Evolutionary conservation across 2,888 invertebrate genomes (phyloP).

Genomic region (Meghimatium bilineatum): DNA sequence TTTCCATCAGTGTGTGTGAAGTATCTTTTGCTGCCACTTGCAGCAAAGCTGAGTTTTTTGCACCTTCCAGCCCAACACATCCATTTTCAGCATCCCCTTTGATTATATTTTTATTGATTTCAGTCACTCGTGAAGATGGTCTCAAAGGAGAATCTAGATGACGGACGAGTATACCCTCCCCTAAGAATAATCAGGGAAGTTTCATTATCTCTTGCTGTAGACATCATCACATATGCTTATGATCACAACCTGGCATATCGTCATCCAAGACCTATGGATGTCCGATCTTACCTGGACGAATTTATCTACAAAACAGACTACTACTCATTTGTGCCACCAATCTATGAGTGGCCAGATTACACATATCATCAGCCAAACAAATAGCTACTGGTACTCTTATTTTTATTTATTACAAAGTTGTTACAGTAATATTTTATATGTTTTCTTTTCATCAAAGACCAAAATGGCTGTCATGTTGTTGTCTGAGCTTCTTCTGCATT

Average conservation of each 20-base stretch:
- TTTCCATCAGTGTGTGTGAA: no score
- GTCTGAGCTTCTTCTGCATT: no score
- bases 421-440: no score
- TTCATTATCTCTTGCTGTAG: constrained; percentile 89
- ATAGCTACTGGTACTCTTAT: no score
- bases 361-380: background rate
- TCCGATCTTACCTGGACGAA: constrained; percentile 76
- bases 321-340: constrained; percentile 75
- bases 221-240: constrained; percentile 89
- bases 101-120: no score
- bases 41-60: no score
- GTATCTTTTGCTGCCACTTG: no score
- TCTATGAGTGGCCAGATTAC: constrained; percentile 76
- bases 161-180: constrained; percentile 94
- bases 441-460: no score
- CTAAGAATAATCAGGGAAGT: constrained; percentile 88
- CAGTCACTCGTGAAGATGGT: constrained; percentile 85
- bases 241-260: constrained; percentile 78
- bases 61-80: no score
- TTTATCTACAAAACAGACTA: constrained; percentile 75
- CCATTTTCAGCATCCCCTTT: no score
- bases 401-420: no score
- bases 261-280: constrained; percentile 79
- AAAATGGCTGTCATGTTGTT: no score
- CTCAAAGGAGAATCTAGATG: constrained; percentile 85